Base-by-base conservation (phyloP, 2,888 invertebrate genomes). In the Drosophila vallismaia region DNA sequence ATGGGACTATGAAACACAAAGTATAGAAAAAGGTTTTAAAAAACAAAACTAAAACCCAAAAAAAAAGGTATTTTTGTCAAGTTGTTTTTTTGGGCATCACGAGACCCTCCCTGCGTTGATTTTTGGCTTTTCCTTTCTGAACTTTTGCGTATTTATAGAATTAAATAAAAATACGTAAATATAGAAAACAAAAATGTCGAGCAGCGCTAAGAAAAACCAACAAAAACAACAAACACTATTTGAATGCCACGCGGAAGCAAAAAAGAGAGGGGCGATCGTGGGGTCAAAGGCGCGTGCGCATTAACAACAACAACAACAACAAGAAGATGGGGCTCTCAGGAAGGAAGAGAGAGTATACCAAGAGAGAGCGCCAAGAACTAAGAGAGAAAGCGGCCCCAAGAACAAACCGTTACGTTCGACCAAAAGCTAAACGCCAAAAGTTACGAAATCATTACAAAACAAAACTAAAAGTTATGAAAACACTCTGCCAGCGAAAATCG, bases 391-490 rank as follows among this genome's bases (percentile, higher is more conserved):
- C 53, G 48, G 54, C 36, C 59, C 4, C 2, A 28, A 38, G 14
- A 33, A 24, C 49, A 36, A 56, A 45, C 54, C 63, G 76, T 83
- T 80, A 74, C 75, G 75, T 68, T 83, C 69, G 82, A 75, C 79
- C 12, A 19, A 42, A 42, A 42, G 40, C 40, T 7, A 42, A 69
- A 71, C 55, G 48, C 38, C 53, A 70, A 68, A 78, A 82, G 83
- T 88, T 88, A 88, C 89, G 88, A 88, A 88, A 88, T 85, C 80
- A 74, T 88, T 88, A 88, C 87, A 89, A 88, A 89, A 88, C 89
- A 75, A 81, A 63, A 70, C 49, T 44, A 74, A 57, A 74, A 74
- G 60, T 62, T 62, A 62, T 63, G 60, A 63, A 62, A 62, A 60
- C 62, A 31, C 40, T 24, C 26, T 42, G 62, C 60, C 24, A 60